Percentiles rank a stretch among this genome's conserved stretches.
Conservation (phyloP, 1,140 invertebrate genomes). For the Ceratosolen fusciceps region DNA sequence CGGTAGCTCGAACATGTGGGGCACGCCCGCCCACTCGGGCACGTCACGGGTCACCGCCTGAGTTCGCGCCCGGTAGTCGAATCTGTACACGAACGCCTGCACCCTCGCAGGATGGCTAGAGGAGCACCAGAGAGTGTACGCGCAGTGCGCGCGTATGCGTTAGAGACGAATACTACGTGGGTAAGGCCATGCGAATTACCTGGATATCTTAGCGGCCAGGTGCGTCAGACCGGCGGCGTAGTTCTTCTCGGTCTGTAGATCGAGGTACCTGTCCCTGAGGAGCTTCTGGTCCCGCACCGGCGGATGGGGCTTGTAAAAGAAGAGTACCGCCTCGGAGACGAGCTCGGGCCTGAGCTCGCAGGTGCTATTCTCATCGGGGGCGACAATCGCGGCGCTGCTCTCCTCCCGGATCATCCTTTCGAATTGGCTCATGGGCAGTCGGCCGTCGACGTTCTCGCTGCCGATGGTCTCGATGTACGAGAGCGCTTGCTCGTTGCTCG, state of each 20-base stretch:
- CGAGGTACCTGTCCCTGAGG: slow-evolving; percentile 75
- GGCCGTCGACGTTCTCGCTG: slow-evolving; percentile 72
- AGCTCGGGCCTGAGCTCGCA: slow-evolving; percentile 79
- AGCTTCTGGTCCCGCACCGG: slow-evolving; percentile 74
- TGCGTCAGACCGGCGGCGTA: slow-evolving; percentile 79
- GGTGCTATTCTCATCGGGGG: slow-evolving; percentile 73
- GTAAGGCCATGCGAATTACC: slow-evolving; percentile 54
- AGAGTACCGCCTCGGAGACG: slow-evolving; percentile 80
- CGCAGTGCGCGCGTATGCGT: not conserved
- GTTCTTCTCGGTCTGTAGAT: slow-evolving; percentile 81
- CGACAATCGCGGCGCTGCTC: slow-evolving; percentile 65
- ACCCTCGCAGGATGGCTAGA: slow-evolving; percentile 28
- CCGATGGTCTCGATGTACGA: slow-evolving; percentile 71
- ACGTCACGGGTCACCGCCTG: slow-evolving; percentile 75
- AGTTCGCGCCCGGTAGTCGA: slow-evolving; percentile 82
- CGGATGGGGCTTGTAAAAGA: slow-evolving; percentile 80
- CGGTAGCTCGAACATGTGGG: slow-evolving; percentile 84
- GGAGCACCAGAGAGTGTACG: not conserved
- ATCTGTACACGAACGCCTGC: slow-evolving; percentile 69
- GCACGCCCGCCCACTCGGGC: slow-evolving; percentile 81
- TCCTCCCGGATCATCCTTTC: slow-evolving; percentile 75
- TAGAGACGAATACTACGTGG: too few species aligned
- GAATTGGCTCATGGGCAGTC: slow-evolving; percentile 73
- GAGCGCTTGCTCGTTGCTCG: slow-evolving; percentile 83
- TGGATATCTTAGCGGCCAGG: slow-evolving; percentile 76